Percentiles rank a stretch among this genome's conserved stretches.
phyloP scores from a whole-genome alignment of 2,888 invertebrate genomes.

The Dolomedes plantarius region DNA sequence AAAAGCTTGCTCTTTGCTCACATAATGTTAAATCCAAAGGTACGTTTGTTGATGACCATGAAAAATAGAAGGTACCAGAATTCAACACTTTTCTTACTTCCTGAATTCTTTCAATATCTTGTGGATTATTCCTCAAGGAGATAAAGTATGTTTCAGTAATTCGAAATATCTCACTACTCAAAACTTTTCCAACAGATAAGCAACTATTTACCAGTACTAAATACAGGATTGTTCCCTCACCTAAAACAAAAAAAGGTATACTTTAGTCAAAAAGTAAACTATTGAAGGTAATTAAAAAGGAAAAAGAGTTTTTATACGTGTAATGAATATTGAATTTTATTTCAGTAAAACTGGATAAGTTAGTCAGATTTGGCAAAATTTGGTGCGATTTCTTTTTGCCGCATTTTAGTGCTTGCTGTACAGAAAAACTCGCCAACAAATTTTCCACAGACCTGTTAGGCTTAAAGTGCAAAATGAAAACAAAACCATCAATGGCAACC shows the following conservation, averaged over 20 bases:
- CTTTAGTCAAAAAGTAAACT: no score
- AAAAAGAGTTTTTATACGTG: no score
- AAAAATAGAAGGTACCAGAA: slow-evolving; percentile 99
- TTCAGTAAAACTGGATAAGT: no score
- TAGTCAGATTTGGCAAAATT: no score
- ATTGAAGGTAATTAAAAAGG: no score
- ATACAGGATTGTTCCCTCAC: slow-evolving; percentile 82
- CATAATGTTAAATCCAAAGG: slow-evolving; percentile 94
- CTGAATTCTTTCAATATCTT: slow-evolving; percentile 77
- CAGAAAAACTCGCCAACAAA: no score
- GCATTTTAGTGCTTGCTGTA: no score
- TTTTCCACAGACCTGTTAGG: no score
- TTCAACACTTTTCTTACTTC: slow-evolving; percentile 83
- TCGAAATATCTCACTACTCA: slow-evolving; percentile 94
- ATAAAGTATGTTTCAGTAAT: slow-evolving; percentile 94
- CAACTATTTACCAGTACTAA: slow-evolving; percentile 96
- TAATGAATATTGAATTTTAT: no score
- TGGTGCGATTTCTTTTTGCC: no score
- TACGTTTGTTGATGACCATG: slow-evolving; percentile 82
- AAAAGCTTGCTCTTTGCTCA: slow-evolving; percentile 90
- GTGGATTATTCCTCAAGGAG: slow-evolving; percentile 81
- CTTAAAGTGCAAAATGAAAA: no score
- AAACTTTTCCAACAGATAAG: slow-evolving; percentile 96
- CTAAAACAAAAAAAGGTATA: slow-evolving; percentile 72
- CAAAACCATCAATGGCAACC: no score